Conservation (phyloP, 1,140 invertebrate genomes). For the Ooceraea biroi region DNA sequence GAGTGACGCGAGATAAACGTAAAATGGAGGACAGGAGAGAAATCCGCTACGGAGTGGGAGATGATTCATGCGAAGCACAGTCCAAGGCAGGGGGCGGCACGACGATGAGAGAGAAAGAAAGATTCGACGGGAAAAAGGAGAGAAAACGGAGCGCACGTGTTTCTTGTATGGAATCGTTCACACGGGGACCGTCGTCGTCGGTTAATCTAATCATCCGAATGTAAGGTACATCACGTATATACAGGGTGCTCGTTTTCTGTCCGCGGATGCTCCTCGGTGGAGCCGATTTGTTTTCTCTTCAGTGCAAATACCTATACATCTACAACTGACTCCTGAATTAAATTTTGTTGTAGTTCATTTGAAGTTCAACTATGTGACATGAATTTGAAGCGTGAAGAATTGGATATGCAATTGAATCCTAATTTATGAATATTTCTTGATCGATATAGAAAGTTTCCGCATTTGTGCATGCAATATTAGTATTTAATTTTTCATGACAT, state of each 20-base stretch:
- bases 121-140: conserved; percentile 34
- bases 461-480: neutral
- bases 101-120: conserved; percentile 41
- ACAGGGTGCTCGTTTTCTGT: conserved; percentile 4
- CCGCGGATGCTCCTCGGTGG: neutral
- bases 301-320: neutral
- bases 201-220: conserved; percentile 81
- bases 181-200: conserved; percentile 77
- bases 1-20: conserved; percentile 59
- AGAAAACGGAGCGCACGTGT: conserved; percentile 78
- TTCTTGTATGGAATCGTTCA: conserved; percentile 82
- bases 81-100: conserved; percentile 39
- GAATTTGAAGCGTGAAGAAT: neutral
- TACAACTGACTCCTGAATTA: neutral
- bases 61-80: conserved; percentile 68
- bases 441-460: too few species aligned
- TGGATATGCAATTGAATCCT: too few species aligned
- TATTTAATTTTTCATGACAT: neutral
- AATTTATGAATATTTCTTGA: too few species aligned
- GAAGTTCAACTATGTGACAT: too few species aligned
- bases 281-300: neutral
- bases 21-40: conserved; percentile 28
- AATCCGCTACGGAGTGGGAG: conserved; percentile 12
- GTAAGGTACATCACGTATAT: conserved; percentile 50
- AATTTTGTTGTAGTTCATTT: neutral